Evolutionary conservation across 1,140 invertebrate species (phyloP).

Genomic region (Lordiphosa collinella): DNA sequence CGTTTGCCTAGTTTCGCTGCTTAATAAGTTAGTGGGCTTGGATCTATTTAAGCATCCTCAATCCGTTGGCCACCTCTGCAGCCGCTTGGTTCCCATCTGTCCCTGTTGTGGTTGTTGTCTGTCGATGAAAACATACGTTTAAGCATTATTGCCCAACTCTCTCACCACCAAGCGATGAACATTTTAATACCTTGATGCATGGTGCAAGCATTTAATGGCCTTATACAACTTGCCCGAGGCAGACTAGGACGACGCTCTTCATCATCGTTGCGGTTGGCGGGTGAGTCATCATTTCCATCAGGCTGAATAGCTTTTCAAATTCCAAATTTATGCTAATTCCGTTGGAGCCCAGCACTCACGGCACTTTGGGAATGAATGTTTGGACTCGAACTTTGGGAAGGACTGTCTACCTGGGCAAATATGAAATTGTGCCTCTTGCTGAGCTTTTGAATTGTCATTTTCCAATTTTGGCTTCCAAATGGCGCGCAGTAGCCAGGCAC

Average conservation of each 20-base stretch:
- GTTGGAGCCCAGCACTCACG: constrained; percentile 17
- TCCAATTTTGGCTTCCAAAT: constrained; percentile 36
- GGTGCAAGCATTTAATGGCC: constrained; percentile 60
- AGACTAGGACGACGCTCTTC: constrained; percentile 21
- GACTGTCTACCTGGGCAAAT: constrained; percentile 32
- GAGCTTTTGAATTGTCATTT: constrained; percentile 53
- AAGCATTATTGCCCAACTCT: constrained; percentile 12
- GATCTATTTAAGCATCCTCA: too few relatives aligned
- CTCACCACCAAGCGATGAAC: constrained; percentile 5
- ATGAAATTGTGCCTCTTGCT: constrained; percentile 57
- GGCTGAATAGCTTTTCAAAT: constrained; percentile 70
- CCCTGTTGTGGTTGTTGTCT: neutral
- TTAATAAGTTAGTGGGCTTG: too few relatives aligned
- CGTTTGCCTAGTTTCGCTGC: too few relatives aligned
- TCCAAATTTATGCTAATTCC: constrained; percentile 71
- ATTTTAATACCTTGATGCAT: constrained; percentile 45
- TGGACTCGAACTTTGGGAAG: too few relatives aligned
- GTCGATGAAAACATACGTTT: constrained; percentile 20
- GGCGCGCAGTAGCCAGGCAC: neutral
- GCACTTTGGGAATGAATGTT: too few relatives aligned
- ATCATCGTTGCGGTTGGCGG: constrained; percentile 38
- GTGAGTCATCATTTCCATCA: constrained; percentile 64
- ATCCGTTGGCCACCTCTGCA: too few relatives aligned
- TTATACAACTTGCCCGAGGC: constrained; percentile 37
- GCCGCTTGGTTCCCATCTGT: too few relatives aligned